A percentile compares a stretch with the other conserved stretches of the same genome.
Evolutionary conservation across 2,113 vertebrate species (phyloP).

Genomic region (Epinephelus moara): DNA sequence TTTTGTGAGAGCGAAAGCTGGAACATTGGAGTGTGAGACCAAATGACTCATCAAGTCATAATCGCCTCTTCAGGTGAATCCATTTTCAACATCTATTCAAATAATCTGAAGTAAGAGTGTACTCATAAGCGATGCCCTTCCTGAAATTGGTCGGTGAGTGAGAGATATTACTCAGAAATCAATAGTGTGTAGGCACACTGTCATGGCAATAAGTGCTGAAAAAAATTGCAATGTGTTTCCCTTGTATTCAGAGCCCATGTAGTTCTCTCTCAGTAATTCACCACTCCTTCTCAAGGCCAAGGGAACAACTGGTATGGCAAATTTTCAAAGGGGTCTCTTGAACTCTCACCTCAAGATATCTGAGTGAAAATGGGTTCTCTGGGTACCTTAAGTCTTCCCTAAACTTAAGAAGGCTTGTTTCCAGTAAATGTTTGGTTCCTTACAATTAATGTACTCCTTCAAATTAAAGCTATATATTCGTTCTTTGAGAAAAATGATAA

Average conservation of each 20-base stretch:
- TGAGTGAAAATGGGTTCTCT: no score
- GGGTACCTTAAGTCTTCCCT: no score
- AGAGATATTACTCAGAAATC: slow-evolving; percentile 19
- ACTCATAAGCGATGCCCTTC: slow-evolving; percentile 20
- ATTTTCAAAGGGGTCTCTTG: no score
- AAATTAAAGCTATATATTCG: no score
- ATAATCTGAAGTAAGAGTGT: slow-evolving; percentile 22
- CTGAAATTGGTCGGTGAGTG: neutral
- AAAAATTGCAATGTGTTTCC: neutral
- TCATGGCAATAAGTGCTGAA: neutral
- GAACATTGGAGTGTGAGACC: slow-evolving; percentile 21
- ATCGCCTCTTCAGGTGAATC: slow-evolving; percentile 53
- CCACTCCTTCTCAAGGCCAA: neutral
- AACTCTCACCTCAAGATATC: no score
- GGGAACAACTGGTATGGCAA: no score
- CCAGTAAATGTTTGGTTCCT: no score
- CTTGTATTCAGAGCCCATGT: neutral
- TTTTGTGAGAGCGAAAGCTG: slow-evolving; percentile 40
- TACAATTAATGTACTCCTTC: no score
- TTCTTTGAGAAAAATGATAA: no score
- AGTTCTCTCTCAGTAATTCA: neutral
- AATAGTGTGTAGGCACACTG: neutral
- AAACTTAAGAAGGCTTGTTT: no score
- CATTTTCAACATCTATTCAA: slow-evolving; percentile 41
- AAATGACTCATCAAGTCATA: slow-evolving; percentile 56